Percentiles rank a stretch among this genome's conserved stretches.
phyloP scores from a whole-genome alignment of 2,113 vertebrate genomes.

The Cebidichthys violaceus region DNA sequence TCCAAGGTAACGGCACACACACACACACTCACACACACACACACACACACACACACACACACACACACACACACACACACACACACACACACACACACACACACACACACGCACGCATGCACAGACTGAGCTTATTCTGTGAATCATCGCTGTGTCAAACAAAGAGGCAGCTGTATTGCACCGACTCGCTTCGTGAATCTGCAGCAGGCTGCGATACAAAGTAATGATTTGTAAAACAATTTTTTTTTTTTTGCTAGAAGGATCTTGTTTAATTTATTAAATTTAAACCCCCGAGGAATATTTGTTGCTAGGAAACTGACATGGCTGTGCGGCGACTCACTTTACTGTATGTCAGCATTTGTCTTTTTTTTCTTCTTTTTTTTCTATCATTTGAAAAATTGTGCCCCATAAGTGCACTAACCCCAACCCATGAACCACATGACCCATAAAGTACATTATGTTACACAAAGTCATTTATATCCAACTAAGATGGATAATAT shows the following conservation, averaged over 20 bases:
- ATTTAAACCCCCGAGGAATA: not conserved
- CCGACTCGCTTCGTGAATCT: not conserved
- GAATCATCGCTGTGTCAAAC: conserved; percentile 55
- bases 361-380: not conserved
- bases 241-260: not conserved
- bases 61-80: no score
- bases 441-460: not conserved
- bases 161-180: conserved; percentile 42
- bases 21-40: no score
- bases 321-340: not conserved
- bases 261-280: conserved; percentile 12
- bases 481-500: not conserved
- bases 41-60: no score
- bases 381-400: not conserved
- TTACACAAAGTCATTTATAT: not conserved
- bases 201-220: conserved; percentile 16
- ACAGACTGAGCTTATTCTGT: conserved; percentile 50
- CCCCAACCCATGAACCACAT: conserved; percentile 3
- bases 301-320: not conserved
- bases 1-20: conserved; percentile 75
- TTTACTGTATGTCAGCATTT: not conserved
- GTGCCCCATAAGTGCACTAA: not conserved
- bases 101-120: no score
- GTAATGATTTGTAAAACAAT: conserved; percentile 2
- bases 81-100: no score